Base-by-base conservation (phyloP, 1,140 invertebrate genomes). In the Halesus radiatus region DNA sequence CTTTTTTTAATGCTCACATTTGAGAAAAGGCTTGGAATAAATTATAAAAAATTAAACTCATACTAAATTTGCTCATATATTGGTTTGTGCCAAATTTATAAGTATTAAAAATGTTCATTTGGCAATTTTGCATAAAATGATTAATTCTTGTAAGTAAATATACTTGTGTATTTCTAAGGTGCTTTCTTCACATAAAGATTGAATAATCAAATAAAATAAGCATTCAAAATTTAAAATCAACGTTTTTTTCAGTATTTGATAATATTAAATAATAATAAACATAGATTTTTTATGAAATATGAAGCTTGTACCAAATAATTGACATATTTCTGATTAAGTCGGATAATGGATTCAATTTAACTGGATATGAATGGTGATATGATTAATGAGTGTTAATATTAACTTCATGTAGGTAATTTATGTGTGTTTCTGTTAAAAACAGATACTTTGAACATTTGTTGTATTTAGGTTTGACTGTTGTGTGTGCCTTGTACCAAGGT, bases 401-500 rank as follows among this genome's bases (percentile, higher is more conserved):
- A 72, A 72, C 15, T 20, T 72, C 18, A 20, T 4, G 5, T 15
- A 72, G 18, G 18, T 37, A 50, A 50, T 72, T 1, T 20, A 72
- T 20, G 7, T 37, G 29, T 18, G n/a, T n/a, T 16, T 50, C 18
- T 50, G 16, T 50, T 45, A 16, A 15, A 53, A 72, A 72, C 68
- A 72, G 68, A 45, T 37, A 26, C 13, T 72, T 22, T 52, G 45
- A 72, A 80, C 58, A 45, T 79, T 77, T 82, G 77, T 60, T 66
- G 72, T 79, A 76, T 76, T 53, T 78, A 75, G 23, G 26, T 50
- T 50, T 79, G 81, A 82, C 81, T 82, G 81, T 79, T 78, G 75
- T 64, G 75, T 82, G 81, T 82, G 81, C 81, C 81, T 82, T 82
- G 81, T 79, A 72, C 76, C 78, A 82, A 82, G 81, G 78, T 79